These are phyloP conservation scores for Xestobium rufovillosum DNA, from an alignment of 2,888 invertebrate species.

Conservation along the genomic window DNA sequence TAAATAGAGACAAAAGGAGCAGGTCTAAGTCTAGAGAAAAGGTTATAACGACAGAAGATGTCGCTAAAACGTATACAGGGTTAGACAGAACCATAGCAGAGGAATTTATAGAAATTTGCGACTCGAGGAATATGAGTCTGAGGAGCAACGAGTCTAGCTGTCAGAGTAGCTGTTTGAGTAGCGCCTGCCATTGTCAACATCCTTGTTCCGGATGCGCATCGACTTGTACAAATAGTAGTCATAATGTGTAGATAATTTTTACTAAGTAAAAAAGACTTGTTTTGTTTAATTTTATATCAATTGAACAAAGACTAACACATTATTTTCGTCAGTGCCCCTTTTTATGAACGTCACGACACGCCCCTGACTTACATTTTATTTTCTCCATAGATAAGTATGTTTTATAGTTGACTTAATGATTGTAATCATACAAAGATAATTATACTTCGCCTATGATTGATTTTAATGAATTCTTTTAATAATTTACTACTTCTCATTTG, in stretches of 20 bases:
- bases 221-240: conserved; percentile 30
- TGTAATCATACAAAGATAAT: too few species aligned
- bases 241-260: conserved; percentile 13
- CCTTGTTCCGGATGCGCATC: conserved; percentile 26
- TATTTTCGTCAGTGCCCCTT: too few species aligned
- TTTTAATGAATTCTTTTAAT: too few species aligned
- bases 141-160: conserved; percentile 35
- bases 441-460: too few species aligned
- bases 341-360: too few species aligned
- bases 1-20: conserved; percentile 25
- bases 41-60: conserved; percentile 45
- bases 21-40: conserved; percentile 29
- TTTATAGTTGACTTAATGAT: too few species aligned
- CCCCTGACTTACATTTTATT: too few species aligned
- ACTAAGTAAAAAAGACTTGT: too few species aligned
- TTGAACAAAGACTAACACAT: too few species aligned
- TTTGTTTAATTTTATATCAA: too few species aligned
- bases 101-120: conserved; percentile 56
- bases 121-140: conserved; percentile 45
- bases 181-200: conserved; percentile 9
- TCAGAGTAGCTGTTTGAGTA: conserved; percentile 19
- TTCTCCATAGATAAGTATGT: too few species aligned
- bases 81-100: conserved; percentile 56
- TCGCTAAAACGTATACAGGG: conserved; percentile 54
- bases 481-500: too few species aligned